Base-by-base conservation (phyloP, 2,797 vertebrate genomes). In the Muscicapa striata region DNA sequence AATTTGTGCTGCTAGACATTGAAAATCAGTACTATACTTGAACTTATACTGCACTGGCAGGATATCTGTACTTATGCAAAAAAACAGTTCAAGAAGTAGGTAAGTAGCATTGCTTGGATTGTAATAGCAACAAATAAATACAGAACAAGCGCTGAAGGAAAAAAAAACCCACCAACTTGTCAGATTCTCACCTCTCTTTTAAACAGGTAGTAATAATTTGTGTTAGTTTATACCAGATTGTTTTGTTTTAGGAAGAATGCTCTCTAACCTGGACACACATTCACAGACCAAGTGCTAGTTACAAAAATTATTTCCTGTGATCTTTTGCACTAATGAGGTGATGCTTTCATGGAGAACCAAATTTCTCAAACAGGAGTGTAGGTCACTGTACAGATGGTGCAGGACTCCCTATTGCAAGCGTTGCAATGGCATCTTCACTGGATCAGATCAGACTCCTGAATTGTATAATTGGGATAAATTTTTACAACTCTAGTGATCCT, bases 1-100 rank as follows among this genome's bases (percentile, higher is more conserved):
- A 41, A 36, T 89, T 54, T 49, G 4, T 78, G 14, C 23, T 68
- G 10, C 48, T 70, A 69, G 11, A 74, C 0, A 4, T 59, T 54
- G 29, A 66, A 69, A 26, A 57, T 41, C 0, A 0, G 11, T 26
- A 67, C 29, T 17, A 4, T 41, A 55, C 4, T 34, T 0, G 0
- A n/a, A 6, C 4, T 73, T 67, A 59, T 11, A 49, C 24, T 81
- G 11, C 29, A 61, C 5, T 49, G 10, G 9, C 29, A 63, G 14
- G 9, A 59, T 30, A 34, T 10, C 4, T 63, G 12, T 86, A 34
- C 11, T 79, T 63, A 38, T 0, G 0, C 34, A 34, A 69, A 52
- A 90, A 90, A 69, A 8, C 8, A 41, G 10, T 40, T 54, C 11
- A 29, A 63, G 15, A 80, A 55, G 17, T 22, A 48, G 24, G 11